Evolutionary conservation across 2,797 vertebrate species (phyloP).

Genomic region (Diglossa cyanea): DNA sequence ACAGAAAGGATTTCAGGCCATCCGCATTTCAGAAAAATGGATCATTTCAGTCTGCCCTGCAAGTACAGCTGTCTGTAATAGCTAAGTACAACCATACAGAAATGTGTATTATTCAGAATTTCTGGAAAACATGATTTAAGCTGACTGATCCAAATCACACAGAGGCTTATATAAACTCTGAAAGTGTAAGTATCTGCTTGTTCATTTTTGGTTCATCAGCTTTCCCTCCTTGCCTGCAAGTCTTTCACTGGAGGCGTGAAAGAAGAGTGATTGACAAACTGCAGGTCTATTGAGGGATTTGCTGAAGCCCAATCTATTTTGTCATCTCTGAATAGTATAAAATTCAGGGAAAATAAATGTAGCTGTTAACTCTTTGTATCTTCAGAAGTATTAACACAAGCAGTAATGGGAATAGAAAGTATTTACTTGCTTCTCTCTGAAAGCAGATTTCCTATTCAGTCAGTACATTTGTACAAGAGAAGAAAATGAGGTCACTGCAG

Average conservation of each 20-base stretch:
- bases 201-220: not conserved
- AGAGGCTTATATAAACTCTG: not conserved
- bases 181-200: not conserved
- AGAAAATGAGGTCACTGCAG: not conserved
- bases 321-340: not conserved
- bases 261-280: slow-evolving; percentile 15
- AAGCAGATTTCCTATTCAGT: not conserved
- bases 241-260: not conserved
- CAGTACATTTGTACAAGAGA: not conserved
- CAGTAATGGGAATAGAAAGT: not conserved
- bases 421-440: not conserved
- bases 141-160: slow-evolving; percentile 11
- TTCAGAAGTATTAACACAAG: not conserved
- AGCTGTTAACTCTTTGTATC: not conserved
- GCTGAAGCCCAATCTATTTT: not conserved
- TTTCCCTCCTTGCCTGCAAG: not conserved
- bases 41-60: not conserved
- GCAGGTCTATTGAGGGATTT: slow-evolving; percentile 7
- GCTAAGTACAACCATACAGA: not conserved
- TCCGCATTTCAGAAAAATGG: not conserved
- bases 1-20: not conserved
- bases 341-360: not conserved
- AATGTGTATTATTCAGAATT: not conserved
- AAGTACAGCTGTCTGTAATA: not conserved
- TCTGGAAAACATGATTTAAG: slow-evolving; percentile 6